These are phyloP conservation scores for Temnothorax rugatulus DNA, from an alignment of 2,888 invertebrate species.

Conservation along the genomic window DNA sequence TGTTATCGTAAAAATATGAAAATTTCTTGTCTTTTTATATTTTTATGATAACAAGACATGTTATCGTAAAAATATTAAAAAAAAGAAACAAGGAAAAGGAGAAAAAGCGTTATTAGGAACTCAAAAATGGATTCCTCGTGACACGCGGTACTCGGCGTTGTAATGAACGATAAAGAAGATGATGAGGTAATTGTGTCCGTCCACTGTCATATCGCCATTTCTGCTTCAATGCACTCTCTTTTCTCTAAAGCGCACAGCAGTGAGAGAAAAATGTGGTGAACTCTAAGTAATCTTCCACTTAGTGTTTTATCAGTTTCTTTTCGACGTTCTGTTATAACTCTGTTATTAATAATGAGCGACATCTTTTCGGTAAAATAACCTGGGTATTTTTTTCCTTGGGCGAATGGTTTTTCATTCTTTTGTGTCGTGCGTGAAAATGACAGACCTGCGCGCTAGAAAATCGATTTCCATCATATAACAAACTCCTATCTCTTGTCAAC, in stretches of 20 bases:
- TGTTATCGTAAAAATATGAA: background rate
- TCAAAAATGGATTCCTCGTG: background rate
- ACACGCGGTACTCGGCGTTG: background rate
- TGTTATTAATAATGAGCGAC: constrained; percentile 6
- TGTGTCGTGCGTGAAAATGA: constrained; percentile 34
- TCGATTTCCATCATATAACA: constrained; percentile 44
- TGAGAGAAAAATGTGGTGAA: background rate
- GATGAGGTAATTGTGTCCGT: constrained; percentile 23
- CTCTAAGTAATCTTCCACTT: constrained; percentile 28
- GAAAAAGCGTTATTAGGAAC: background rate
- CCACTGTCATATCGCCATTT: constrained; percentile 12
- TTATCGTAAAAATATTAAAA: no score
- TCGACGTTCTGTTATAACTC: background rate
- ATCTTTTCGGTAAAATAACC: constrained; percentile 30
- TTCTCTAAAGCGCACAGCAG: background rate
- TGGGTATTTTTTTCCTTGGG: background rate
- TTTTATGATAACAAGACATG: no score
- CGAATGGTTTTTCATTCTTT: constrained; percentile 20
- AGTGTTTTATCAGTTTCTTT: constrained; percentile 8
- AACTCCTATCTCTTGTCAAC: constrained; percentile 43
- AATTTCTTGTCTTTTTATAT: no score
- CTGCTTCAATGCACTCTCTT: constrained; percentile 16
- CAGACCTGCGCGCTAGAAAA: constrained; percentile 40
- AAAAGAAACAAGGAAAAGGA: background rate
- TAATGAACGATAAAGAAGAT: constrained; percentile 6